Evolutionary conservation across 2,797 vertebrate species (phyloP).

Genomic region (Rhinoraja longicauda): DNA sequence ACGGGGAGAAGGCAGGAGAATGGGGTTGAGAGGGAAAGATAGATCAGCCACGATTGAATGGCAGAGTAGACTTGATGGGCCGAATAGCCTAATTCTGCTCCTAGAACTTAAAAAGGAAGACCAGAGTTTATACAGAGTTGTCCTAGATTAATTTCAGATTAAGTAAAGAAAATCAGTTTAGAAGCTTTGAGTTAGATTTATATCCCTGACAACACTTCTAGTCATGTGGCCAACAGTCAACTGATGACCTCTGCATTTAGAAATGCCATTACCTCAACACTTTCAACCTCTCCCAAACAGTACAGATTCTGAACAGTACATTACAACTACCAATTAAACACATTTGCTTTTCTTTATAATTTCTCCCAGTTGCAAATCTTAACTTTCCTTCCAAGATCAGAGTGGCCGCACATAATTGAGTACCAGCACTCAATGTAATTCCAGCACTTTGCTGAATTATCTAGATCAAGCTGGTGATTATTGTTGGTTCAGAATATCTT

Average conservation of each 20-base stretch:
- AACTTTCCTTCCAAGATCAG: constrained; percentile 10
- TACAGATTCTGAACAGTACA: not conserved
- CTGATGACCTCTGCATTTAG: not conserved
- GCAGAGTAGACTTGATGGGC: too few species aligned
- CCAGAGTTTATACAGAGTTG: too few species aligned
- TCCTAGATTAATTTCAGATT: too few species aligned
- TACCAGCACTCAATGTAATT: not conserved
- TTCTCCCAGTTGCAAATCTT: not conserved
- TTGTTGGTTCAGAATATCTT: not conserved
- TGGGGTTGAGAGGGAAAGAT: too few species aligned
- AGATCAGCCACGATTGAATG: too few species aligned
- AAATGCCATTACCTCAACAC: not conserved
- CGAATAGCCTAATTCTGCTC: too few species aligned
- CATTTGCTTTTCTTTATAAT: not conserved
- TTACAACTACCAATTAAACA: not conserved
- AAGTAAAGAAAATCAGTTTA: too few species aligned
- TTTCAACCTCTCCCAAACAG: not conserved
- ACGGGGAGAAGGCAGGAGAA: too few species aligned
- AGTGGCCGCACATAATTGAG: not conserved
- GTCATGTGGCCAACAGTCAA: not conserved
- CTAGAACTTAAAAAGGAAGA: too few species aligned
- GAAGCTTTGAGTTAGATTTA: too few species aligned
- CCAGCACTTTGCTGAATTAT: not conserved
- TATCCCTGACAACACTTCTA: too few species aligned
- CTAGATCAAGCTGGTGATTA: not conserved